A percentile compares a stretch with the other conserved stretches of the same genome.
phyloP scores from a whole-genome alignment of 2,888 invertebrate genomes.

The Lordiphosa andalusiaca region DNA sequence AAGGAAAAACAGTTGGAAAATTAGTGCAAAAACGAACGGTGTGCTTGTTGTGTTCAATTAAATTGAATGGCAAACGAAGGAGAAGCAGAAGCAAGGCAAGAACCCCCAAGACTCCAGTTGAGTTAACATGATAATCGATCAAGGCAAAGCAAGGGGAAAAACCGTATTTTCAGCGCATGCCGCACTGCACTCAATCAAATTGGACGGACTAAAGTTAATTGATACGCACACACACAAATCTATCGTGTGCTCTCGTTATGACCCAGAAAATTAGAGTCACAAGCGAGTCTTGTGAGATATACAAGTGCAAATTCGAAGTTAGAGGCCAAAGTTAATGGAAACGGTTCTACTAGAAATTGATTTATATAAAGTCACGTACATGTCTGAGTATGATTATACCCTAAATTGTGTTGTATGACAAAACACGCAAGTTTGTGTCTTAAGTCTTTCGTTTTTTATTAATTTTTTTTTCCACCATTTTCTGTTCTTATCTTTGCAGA shows the following conservation, averaged over 20 bases:
- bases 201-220: slow-evolving; percentile 58
- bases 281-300: not conserved
- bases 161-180: slow-evolving; percentile 48
- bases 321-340: slow-evolving; percentile 25
- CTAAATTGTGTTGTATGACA: slow-evolving; percentile 3
- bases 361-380: slow-evolving; percentile 31
- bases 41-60: slow-evolving; percentile 73
- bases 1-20: slow-evolving; percentile 63
- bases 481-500: slow-evolving; percentile 75
- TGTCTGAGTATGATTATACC: not conserved
- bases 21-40: slow-evolving; percentile 63
- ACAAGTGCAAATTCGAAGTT: slow-evolving; percentile 52
- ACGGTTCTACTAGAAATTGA: slow-evolving; percentile 44
- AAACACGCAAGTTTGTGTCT: slow-evolving; percentile 66
- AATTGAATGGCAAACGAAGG: slow-evolving; percentile 58
- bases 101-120: slow-evolving; percentile 38
- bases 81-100: slow-evolving; percentile 33
- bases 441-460: slow-evolving; percentile 72
- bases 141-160: slow-evolving; percentile 69
- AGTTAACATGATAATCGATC: slow-evolving; percentile 75
- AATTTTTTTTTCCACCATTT: slow-evolving; percentile 47
- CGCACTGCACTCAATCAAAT: slow-evolving; percentile 60
- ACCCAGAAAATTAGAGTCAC: slow-evolving; percentile 54
- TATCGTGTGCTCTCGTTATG: slow-evolving; percentile 55
- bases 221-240: slow-evolving; percentile 68